Evolutionary conservation across 1,140 invertebrate species (phyloP).

Genomic region (Periplaneta americana): DNA sequence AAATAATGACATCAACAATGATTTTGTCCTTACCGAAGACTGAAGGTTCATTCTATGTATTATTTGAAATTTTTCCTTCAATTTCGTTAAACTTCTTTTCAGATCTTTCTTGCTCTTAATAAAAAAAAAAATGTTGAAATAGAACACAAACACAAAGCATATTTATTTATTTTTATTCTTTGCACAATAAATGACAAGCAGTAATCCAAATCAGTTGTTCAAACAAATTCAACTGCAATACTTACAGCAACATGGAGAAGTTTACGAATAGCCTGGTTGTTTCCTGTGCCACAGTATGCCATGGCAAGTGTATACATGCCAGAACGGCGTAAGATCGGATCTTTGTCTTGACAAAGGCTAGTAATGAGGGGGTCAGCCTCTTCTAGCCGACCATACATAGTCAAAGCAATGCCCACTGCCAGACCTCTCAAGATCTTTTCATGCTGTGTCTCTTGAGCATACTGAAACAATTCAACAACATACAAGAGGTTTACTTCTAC

Average conservation of each 20-base stretch:
- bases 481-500: too few relatives aligned
- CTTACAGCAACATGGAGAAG: constrained; percentile 92
- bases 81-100: too few relatives aligned
- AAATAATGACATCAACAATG: too few relatives aligned
- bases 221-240: too few relatives aligned
- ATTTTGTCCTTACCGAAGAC: too few relatives aligned
- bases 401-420: constrained; percentile 91
- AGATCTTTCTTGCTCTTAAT: too few relatives aligned
- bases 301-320: constrained; percentile 98
- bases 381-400: constrained; percentile 95
- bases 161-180: neutral
- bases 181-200: neutral
- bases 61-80: too few relatives aligned
- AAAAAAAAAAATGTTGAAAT: neutral
- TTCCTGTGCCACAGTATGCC: constrained; percentile 97
- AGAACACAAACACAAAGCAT: neutral
- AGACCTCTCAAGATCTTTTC: constrained; percentile 96
- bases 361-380: constrained; percentile 93
- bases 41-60: too few relatives aligned
- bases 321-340: constrained; percentile 81
- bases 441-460: constrained; percentile 91
- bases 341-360: constrained; percentile 77
- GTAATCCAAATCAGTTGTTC: neutral
- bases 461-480: constrained; percentile 46
- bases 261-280: constrained; percentile 91